Percentiles rank a stretch among this genome's conserved stretches.
Evolutionary conservation across 2,113 vertebrate genomes (phyloP).

Genomic region (Cyanoramphus novaezelandiae): DNA sequence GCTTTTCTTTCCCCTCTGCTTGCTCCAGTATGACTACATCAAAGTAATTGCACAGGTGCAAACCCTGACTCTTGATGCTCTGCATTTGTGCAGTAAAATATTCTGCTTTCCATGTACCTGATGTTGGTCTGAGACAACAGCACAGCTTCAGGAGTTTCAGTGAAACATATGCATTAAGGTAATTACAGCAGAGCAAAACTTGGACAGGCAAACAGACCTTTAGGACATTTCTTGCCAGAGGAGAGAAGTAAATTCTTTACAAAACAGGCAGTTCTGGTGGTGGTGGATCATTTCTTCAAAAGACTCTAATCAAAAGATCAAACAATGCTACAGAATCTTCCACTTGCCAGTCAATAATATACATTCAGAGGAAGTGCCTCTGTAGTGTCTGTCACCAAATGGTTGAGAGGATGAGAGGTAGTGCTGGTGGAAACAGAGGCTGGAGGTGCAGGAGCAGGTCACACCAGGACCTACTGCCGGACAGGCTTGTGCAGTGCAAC

Average conservation of each 20-base stretch:
- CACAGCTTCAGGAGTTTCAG: not conserved
- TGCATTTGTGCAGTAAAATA: constrained; percentile 3
- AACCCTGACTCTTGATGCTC: not conserved
- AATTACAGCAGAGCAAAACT: not conserved
- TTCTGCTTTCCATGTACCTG: not conserved
- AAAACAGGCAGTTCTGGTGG: not conserved
- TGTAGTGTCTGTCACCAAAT: not conserved
- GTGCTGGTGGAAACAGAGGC: not conserved
- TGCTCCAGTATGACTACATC: constrained; percentile 15
- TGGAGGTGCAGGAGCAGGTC: not conserved
- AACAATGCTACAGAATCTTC: not conserved
- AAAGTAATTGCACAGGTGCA: constrained; percentile 53
- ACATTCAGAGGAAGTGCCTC: not conserved
- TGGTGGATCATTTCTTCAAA: not conserved
- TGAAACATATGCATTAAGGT: not conserved
- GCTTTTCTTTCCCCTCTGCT: not conserved
- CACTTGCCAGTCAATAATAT: not conserved
- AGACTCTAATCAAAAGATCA: not conserved
- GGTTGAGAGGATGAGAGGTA: not conserved
- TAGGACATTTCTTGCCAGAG: not conserved
- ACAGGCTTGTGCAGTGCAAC: not conserved
- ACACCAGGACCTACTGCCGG: accelerated
- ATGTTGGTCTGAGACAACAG: not conserved
- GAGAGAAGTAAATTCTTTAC: not conserved
- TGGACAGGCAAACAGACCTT: not conserved